phyloP scores from a whole-genome alignment of 2,113 vertebrate species.

The Scatophagus argus region DNA sequence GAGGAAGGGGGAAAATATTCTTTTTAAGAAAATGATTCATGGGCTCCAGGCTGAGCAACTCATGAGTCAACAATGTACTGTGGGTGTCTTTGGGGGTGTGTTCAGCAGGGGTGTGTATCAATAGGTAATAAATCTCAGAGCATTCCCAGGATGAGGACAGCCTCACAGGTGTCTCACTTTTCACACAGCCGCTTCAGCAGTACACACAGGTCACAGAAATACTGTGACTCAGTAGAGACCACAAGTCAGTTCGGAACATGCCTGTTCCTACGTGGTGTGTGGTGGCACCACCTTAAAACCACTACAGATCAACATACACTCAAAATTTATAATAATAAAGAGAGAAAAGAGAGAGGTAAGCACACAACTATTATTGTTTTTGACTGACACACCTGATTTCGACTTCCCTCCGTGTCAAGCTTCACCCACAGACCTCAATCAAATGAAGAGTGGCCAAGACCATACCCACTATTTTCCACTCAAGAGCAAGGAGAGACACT shows the following conservation, averaged over 20 bases:
- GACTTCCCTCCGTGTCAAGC: slow-evolving; percentile 40
- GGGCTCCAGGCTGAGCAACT: slow-evolving; percentile 70
- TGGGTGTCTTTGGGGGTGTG: slow-evolving; percentile 76
- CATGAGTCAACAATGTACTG: slow-evolving; percentile 85
- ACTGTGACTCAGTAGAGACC: slow-evolving; percentile 24
- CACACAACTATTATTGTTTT: neutral
- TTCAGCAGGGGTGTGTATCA: slow-evolving; percentile 76
- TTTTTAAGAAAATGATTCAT: slow-evolving; percentile 82
- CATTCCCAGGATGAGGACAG: slow-evolving; percentile 71
- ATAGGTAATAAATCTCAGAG: slow-evolving; percentile 82
- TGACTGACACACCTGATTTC: slow-evolving; percentile 29
- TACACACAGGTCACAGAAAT: slow-evolving; percentile 58
- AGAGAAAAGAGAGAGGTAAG: neutral
- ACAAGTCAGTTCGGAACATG: slow-evolving; percentile 38
- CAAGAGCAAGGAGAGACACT: slow-evolving; percentile 52
- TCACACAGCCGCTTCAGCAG: slow-evolving; percentile 72
- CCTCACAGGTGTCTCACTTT: slow-evolving; percentile 74
- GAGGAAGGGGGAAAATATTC: slow-evolving; percentile 61
- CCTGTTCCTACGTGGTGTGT: slow-evolving; percentile 1
- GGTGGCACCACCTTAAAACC: neutral
- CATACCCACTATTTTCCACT: slow-evolving; percentile 51
- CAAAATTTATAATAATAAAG: neutral
- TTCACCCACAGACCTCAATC: slow-evolving; percentile 57
- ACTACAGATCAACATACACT: neutral
- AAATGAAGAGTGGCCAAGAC: slow-evolving; percentile 65